These are phyloP conservation scores for Eriosoma lanigerum DNA, from an alignment of 1,140 invertebrate species.

Conservation along the genomic window DNA sequence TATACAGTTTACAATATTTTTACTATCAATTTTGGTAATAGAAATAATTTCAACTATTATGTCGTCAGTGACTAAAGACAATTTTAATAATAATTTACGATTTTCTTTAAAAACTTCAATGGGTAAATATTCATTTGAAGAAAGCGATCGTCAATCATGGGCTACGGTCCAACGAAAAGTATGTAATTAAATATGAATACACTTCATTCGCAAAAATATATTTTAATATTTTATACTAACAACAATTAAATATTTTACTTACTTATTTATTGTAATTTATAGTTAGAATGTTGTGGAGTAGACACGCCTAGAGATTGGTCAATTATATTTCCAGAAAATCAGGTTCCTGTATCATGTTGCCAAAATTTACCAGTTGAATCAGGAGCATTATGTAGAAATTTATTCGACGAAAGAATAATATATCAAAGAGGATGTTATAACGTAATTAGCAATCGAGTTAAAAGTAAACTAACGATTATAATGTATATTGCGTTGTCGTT, in stretches of 20 bases:
- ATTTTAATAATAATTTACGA: constrained; percentile 38
- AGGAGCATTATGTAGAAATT: constrained; percentile 48
- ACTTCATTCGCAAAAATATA: background rate
- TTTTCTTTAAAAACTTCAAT: constrained; percentile 35
- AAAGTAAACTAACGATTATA: background rate
- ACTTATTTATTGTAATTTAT: background rate
- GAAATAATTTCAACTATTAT: constrained; percentile 32
- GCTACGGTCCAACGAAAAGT: constrained; percentile 46
- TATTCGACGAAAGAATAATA: constrained; percentile 43
- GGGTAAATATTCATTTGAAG: constrained; percentile 36
- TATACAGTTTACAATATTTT: constrained; percentile 27
- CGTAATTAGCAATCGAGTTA: constrained; percentile 35
- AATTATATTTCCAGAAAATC: constrained; percentile 41
- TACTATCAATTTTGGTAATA: background rate
- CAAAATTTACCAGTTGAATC: constrained; percentile 38
- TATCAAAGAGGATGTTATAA: constrained; percentile 52
- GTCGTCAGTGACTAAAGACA: constrained; percentile 29
- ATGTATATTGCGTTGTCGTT: constrained; percentile 30
- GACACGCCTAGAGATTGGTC: constrained; percentile 49
- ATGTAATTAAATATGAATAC: background rate
- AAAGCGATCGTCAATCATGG: constrained; percentile 42
- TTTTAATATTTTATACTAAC: background rate
- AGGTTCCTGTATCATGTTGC: constrained; percentile 52
- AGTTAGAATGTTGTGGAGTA: constrained; percentile 51
- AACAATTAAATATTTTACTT: constrained; percentile 5